Evolutionary conservation across 1,140 invertebrate genomes (phyloP), one percentile per base, ranked within the genome.

Genomic region (Anthonomus grandis): DNA sequence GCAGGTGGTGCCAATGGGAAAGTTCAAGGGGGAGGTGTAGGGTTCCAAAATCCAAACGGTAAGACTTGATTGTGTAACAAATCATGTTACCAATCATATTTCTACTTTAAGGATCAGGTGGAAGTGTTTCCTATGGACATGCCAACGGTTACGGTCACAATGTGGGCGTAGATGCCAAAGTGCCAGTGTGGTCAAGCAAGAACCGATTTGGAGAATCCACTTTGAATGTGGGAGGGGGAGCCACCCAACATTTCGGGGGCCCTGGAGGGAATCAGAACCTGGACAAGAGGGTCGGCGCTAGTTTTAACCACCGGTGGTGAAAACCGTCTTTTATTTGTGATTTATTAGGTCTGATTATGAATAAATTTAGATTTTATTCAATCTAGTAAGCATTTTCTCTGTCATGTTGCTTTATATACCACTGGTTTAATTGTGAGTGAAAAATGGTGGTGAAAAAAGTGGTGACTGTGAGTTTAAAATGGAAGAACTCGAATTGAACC

Each of bases 181-280:
- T 58, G 10, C 56, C 56, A 21, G 56, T 58, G 18, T 58, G 56
- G 56, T 58, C 56, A 5, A 58, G 25, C 21, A 57, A 57, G 37
- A 57, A 57, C 21, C 23, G 24, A 21, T 37, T 34, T 27, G 56
- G 56, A 22, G 56, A 58, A 27, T 51, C 56, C 6, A 58, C 56
- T 0, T 15, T 58, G 2, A 58, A 58, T 38, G 24, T 58, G 24
- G 56, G 56, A 17, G 56, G 47, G 0, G 56, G 56, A 12, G 27
- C 21, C 4, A 51, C 17, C 17, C 25, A 27, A 4, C 19, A 51
- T 10, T 44, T 45, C 23, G 56, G 56, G 8, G 53, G 53, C 10
- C 25, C 22, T 21, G 48, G 56, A 17, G 56, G 56, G 4, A 58
- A 6, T 19, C 17, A 19, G 10, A 34, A 34, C 12, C 22, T 34